Evolutionary conservation across 2,888 invertebrate genomes (phyloP).

Genomic region (Leptopterna dolabrata): DNA sequence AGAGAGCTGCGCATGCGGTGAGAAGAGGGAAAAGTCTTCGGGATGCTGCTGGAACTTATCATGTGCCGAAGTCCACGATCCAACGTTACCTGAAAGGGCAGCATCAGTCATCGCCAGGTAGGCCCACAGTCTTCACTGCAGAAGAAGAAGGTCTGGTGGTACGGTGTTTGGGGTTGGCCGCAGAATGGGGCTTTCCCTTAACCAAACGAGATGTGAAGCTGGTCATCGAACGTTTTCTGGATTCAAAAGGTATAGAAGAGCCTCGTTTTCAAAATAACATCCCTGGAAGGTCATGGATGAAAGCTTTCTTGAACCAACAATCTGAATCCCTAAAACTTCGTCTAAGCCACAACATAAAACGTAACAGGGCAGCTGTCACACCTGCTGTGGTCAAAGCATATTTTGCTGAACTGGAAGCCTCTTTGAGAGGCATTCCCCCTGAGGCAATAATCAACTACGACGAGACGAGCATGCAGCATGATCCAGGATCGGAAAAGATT

Average conservation of each 20-base stretch:
- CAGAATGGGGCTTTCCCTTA: background rate
- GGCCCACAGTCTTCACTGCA: background rate
- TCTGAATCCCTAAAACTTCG: background rate
- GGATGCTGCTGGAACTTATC: background rate
- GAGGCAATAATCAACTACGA: constrained; percentile 65
- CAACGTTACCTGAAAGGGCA: background rate
- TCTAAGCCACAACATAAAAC: background rate
- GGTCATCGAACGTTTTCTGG: background rate
- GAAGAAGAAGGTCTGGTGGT: background rate
- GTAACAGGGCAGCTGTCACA: background rate
- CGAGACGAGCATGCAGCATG: constrained; percentile 60
- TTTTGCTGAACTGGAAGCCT: background rate
- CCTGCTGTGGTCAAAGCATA: background rate
- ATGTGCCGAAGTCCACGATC: background rate
- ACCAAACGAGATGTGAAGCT: background rate
- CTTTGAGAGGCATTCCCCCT: constrained; percentile 56
- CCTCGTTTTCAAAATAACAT: background rate
- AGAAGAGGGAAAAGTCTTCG: background rate
- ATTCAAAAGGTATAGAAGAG: background rate
- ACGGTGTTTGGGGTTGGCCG: background rate
- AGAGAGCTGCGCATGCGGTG: background rate
- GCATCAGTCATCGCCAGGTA: background rate
- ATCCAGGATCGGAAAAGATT: constrained; percentile 60
- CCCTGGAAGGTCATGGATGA: background rate
- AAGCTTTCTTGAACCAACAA: background rate